Percentiles rank a stretch among this genome's conserved stretches.
Conservation (phyloP, 2,113 vertebrate genomes). For the Piprites chloris region DNA sequence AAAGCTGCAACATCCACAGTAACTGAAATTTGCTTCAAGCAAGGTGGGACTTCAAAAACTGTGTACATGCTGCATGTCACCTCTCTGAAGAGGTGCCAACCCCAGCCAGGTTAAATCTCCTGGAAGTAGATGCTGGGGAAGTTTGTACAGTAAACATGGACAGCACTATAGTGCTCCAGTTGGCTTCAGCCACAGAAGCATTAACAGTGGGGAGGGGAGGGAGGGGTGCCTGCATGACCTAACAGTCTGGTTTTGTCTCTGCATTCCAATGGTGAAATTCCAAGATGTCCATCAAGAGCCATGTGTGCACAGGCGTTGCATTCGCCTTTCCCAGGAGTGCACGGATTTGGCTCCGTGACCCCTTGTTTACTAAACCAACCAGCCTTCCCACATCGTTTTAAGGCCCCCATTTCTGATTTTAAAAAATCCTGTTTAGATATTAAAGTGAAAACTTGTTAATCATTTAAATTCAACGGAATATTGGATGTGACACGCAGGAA, state of each 20-base stretch:
- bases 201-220: background rate
- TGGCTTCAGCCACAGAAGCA: background rate
- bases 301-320: fast-evolving
- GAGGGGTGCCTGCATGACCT: too few species aligned
- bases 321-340: background rate
- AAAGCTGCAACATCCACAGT: background rate
- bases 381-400: background rate
- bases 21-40: background rate
- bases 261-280: background rate
- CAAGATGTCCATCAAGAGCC: background rate
- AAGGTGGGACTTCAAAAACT: background rate
- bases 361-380: background rate
- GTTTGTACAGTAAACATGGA: background rate
- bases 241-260: background rate
- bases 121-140: background rate
- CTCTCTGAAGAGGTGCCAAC: background rate
- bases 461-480: background rate
- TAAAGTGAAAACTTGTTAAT: background rate
- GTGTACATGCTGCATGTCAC: background rate
- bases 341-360: background rate
- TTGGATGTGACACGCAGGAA: background rate
- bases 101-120: background rate
- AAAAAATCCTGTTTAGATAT: background rate
- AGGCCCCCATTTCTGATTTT: background rate
- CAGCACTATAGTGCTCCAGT: background rate